Conservation (phyloP, 2,888 invertebrate genomes). For the Molanna angustata region DNA sequence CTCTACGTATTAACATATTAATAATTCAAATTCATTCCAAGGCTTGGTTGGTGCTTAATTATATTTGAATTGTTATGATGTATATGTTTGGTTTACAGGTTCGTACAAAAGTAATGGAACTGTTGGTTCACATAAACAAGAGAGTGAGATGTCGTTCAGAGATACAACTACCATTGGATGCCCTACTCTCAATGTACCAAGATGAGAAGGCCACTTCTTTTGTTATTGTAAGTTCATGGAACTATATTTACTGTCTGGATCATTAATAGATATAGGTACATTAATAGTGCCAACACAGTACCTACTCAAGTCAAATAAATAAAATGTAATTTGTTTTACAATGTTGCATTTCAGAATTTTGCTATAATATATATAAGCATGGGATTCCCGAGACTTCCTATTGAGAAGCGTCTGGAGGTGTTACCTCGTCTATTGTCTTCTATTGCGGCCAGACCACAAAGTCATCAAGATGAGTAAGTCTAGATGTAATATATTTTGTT, state of each 20-base stretch:
- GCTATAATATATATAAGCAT: constrained; percentile 90
- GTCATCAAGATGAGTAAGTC: constrained; percentile 78
- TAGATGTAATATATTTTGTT: no score
- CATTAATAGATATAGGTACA: no score
- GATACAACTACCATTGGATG: constrained; percentile 84
- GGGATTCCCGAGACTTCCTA: constrained; percentile 80
- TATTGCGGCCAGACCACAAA: constrained; percentile 74
- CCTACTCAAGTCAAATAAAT: no score
- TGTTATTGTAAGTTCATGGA: constrained; percentile 64
- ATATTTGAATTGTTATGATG: no score
- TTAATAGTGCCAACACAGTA: no score
- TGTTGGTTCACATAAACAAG: constrained; percentile 88
- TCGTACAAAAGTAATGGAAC: constrained; percentile 82
- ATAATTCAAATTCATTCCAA: no score
- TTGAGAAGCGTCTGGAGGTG: constrained; percentile 71
- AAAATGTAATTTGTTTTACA: no score
- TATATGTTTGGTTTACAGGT: constrained; percentile 40
- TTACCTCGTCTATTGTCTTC: constrained; percentile 74
- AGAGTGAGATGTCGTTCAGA: constrained; percentile 79
- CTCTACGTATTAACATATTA: no score
- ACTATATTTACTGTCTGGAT: neutral
- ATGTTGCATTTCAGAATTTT: constrained; percentile 80
- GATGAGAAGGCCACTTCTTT: constrained; percentile 74
- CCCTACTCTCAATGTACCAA: constrained; percentile 75
- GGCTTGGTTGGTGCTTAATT: no score